phyloP scores from a whole-genome alignment of 2,888 invertebrate species.

The Lycaena phlaeas region DNA sequence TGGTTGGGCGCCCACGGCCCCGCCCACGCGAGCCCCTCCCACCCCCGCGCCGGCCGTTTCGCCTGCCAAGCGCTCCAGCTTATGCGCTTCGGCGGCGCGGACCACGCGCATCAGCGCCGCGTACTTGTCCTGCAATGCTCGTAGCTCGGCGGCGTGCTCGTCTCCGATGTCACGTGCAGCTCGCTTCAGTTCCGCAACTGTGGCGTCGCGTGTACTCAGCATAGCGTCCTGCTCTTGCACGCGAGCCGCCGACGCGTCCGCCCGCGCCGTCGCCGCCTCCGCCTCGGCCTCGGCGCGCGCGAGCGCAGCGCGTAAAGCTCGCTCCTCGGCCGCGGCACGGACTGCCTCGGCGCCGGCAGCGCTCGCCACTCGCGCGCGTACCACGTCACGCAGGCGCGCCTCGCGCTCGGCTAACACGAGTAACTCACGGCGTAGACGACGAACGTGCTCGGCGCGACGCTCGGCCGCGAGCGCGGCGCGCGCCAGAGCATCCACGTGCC shows the following conservation, averaged over 20 bases:
- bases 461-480: constrained; percentile 43
- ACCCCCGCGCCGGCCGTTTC: constrained; percentile 33
- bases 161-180: constrained; percentile 68
- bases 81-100: constrained; percentile 67
- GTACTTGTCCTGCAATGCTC: constrained; percentile 74
- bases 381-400: constrained; percentile 36
- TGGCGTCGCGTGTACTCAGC: constrained; percentile 40
- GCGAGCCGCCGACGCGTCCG: constrained; percentile 35
- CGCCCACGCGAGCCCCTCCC: constrained; percentile 36
- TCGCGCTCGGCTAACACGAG: constrained; percentile 54
- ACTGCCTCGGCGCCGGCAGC: constrained; percentile 30
- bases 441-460: constrained; percentile 53
- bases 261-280: constrained; percentile 36
- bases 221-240: constrained; percentile 52
- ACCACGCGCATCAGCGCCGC: constrained; percentile 69
- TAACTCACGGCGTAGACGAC: constrained; percentile 55
- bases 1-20: constrained; percentile 15
- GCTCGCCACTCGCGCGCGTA: constrained; percentile 22
- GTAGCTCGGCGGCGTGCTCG: constrained; percentile 73
- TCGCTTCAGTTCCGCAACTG: constrained; percentile 58
- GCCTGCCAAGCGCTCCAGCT: constrained; percentile 63
- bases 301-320: constrained; percentile 49
- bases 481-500: constrained; percentile 47
- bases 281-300: constrained; percentile 22
- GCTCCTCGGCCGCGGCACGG: constrained; percentile 71